Conservation (phyloP, 1,140 invertebrate genomes). For the Bombus superbus region DNA sequence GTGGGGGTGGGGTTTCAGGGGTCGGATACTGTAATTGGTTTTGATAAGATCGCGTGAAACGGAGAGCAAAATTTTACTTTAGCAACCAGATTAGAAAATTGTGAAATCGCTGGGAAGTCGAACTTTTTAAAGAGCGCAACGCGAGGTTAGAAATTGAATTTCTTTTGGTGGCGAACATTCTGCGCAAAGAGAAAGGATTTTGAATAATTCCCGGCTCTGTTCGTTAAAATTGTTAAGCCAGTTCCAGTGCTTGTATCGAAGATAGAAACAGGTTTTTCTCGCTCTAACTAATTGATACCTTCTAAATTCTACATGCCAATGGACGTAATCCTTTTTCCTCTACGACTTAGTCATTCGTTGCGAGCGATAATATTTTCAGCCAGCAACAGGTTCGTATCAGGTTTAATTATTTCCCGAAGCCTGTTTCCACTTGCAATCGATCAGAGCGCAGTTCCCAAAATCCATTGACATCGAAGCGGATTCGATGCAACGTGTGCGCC, state of each 20-base stretch:
- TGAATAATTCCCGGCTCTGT: neutral
- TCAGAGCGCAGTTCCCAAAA: neutral
- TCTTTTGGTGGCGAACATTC: neutral
- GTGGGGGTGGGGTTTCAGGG: too few species aligned
- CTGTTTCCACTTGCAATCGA: neutral
- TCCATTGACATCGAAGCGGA: neutral
- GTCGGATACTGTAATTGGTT: too few species aligned
- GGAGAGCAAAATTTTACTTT: neutral
- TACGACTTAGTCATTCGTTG: neutral
- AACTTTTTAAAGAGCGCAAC: neutral
- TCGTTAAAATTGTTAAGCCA: neutral
- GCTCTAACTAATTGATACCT: too few species aligned
- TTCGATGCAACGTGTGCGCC: neutral
- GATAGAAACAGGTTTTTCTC: neutral
- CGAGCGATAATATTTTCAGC: neutral
- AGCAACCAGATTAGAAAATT: neutral
- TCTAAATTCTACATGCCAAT: too few species aligned
- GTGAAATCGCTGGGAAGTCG: neutral
- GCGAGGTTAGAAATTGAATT: neutral
- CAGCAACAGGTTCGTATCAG: neutral
- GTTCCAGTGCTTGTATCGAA: too few species aligned
- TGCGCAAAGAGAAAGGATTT: neutral
- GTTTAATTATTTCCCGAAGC: neutral
- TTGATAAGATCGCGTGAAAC: too few species aligned
- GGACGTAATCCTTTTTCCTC: too few species aligned